Conservation (phyloP, 2,888 invertebrate genomes). For the Resseliella maxima region DNA sequence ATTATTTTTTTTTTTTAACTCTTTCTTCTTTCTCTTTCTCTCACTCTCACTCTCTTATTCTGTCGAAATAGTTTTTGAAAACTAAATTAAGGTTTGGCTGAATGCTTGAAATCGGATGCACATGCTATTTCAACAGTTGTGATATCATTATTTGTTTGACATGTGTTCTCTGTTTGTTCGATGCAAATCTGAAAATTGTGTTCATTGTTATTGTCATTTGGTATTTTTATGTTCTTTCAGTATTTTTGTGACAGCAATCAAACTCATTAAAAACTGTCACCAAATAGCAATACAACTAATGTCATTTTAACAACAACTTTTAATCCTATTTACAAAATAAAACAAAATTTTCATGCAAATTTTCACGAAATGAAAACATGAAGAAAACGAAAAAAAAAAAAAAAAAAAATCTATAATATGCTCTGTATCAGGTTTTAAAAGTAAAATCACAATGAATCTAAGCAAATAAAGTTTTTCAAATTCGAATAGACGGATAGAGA, state of each 20-base stretch:
- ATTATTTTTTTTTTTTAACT: too few relatives aligned
- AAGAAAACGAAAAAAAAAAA: too few relatives aligned
- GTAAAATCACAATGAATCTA: not conserved
- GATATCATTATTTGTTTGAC: conserved; percentile 45
- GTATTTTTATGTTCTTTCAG: too few relatives aligned
- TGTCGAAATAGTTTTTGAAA: conserved; percentile 2
- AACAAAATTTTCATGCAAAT: not conserved
- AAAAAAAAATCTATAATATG: not conserved
- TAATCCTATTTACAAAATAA: not conserved
- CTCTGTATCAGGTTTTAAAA: not conserved
- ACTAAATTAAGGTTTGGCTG: not conserved
- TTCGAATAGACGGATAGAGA: not conserved
- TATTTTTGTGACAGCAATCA: not conserved
- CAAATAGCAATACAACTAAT: not conserved
- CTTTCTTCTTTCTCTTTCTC: not conserved
- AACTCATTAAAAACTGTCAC: not conserved
- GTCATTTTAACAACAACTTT: conserved; percentile 17
- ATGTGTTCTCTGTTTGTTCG: not conserved
- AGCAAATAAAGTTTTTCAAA: not conserved
- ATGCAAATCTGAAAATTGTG: conserved; percentile 8
- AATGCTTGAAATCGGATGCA: conserved; percentile 6
- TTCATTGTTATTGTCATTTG: not conserved
- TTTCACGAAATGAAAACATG: not conserved
- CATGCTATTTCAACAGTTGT: not conserved
- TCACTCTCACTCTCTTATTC: not conserved